phyloP scores from a whole-genome alignment of 2,797 vertebrate genomes.

The Eulemur albifrons region DNA sequence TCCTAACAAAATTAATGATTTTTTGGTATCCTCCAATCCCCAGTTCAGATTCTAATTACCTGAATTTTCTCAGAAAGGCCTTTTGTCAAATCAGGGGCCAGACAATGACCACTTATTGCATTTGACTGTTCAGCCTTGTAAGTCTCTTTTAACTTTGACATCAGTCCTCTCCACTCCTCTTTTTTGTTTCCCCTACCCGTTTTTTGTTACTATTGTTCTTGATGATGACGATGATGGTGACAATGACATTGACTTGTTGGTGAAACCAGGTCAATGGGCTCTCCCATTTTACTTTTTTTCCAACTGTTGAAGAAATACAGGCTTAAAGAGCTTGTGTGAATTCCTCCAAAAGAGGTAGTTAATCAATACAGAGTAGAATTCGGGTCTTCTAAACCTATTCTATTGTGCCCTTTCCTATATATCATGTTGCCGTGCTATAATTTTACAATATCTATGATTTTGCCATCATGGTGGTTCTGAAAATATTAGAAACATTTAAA shows the following conservation, averaged over 20 bases:
- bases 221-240: background rate
- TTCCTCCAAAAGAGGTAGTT: background rate
- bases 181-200: background rate
- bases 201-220: background rate
- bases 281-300: background rate
- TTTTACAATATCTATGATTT: background rate
- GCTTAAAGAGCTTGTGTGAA: background rate
- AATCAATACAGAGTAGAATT: background rate
- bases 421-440: background rate
- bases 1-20: background rate
- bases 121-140: background rate
- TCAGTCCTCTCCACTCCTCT: background rate
- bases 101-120: background rate
- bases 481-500: background rate
- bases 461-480: background rate
- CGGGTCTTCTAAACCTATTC: background rate
- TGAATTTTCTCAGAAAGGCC: constrained; percentile 26
- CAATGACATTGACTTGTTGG: background rate
- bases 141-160: background rate
- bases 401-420: background rate
- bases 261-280: background rate
- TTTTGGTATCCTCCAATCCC: background rate
- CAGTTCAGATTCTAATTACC: constrained; percentile 1
- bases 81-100: background rate
- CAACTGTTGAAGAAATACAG: background rate